Base-by-base conservation (phyloP, 2,797 vertebrate genomes). In the Sebastes minor region DNA sequence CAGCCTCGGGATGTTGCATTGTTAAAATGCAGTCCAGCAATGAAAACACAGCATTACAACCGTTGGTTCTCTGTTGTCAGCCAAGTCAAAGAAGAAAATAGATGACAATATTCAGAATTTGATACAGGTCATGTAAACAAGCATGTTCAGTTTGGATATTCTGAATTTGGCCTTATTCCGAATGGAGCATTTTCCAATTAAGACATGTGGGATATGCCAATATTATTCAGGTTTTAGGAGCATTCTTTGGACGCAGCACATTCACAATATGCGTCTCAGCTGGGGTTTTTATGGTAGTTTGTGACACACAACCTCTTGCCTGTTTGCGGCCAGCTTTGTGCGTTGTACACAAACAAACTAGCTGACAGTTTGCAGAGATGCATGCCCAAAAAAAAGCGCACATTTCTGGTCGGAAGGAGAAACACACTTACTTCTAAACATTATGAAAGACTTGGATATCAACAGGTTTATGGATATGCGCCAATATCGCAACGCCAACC, bases 1-100 rank as follows among this genome's bases (percentile, higher is more conserved):
- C 93, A 90, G 92, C 94, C 93, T 95, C 90, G 81, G 30, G 66
- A 77, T 77, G 57, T 49, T 60, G 35, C 33, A 46, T 60, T 69
- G 28, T 56, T 18, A 68, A 76, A 92, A 75, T 61, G 11, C 18
- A 38, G 11, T 27, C 32, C 20, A 71, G 32, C 33, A 66, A 38
- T 67, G 27, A 67, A 65, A 82, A 73, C 32, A 64, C 13, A 27
- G 18, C 23, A 46, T 55, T 59, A 38, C 66, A 63, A 22, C 6
- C 10, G 61, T 71, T 30, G 28, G 9, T 35, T 52, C n/a, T 38
- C 33, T 72, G 12, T 64, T 83, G 42, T 67, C 18, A 63, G 38
- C 16, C 12, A 38, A 13, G 25, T 81, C n/a, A 49, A n/a, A n/a
- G 46, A 28, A 55, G 23, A 70, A 65, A 76, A 74, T 16, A 49